phyloP scores from a whole-genome alignment of 2,113 vertebrate species.

The Chionis minor region DNA sequence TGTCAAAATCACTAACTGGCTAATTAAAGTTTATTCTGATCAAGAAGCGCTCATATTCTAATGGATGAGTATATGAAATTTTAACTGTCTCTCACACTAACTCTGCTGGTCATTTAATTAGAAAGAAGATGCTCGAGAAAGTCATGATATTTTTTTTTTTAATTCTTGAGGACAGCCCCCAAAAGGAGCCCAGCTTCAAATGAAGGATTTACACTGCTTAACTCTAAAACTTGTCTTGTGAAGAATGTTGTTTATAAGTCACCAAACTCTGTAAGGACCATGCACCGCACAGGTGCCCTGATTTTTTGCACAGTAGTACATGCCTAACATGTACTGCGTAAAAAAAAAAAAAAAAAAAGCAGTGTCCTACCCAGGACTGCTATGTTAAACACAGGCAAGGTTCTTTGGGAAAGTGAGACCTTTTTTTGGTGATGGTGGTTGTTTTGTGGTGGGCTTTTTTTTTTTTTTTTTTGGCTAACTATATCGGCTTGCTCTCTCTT shows the following conservation, averaged over 20 bases:
- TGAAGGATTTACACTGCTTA: not conserved
- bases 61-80: not conserved
- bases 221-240: not conserved
- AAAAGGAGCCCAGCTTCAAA: not conserved
- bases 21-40: not conserved
- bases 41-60: not conserved
- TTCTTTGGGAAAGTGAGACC: not conserved
- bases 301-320: not conserved
- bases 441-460: not conserved
- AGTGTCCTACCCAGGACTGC: not conserved
- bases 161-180: not conserved
- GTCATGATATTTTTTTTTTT: not conserved
- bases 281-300: not conserved
- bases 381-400: not conserved
- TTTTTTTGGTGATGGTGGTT: not conserved
- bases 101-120: not conserved
- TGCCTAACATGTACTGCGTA: accelerated
- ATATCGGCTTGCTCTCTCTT: accelerated
- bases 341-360: not conserved
- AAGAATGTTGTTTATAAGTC: not conserved
- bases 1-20: not conserved
- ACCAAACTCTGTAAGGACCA: not conserved
- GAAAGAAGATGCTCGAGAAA: not conserved
- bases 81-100: not conserved
- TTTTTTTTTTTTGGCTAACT: not conserved